Evolutionary conservation across 1,140 invertebrate species (phyloP).

Genomic region (Drosophila tsacasi): DNA sequence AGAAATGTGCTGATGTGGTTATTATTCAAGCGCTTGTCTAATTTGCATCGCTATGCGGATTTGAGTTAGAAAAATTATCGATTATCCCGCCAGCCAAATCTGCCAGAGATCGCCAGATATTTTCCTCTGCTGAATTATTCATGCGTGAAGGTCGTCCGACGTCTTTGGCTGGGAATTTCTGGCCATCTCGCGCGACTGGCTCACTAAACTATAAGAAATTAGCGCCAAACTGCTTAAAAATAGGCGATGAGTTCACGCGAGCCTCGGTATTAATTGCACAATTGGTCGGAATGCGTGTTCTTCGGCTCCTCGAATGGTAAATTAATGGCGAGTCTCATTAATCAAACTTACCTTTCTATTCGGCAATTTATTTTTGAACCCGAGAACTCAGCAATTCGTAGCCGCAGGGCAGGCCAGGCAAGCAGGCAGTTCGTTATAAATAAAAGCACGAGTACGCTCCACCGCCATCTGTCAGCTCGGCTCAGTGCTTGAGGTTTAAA

Average conservation of each 20-base stretch:
- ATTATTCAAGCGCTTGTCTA: constrained; percentile 43
- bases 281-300: constrained; percentile 55
- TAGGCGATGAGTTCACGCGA: constrained; percentile 77
- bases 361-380: constrained; percentile 54
- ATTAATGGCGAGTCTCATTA: constrained; percentile 64
- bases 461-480: constrained; percentile 38
- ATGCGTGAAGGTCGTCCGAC: constrained; percentile 69
- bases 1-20: constrained; percentile 77
- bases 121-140: constrained; percentile 46
- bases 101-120: constrained; percentile 34
- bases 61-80: constrained; percentile 70
- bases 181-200: constrained; percentile 50
- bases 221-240: constrained; percentile 64
- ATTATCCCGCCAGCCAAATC: constrained; percentile 42
- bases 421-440: constrained; percentile 46
- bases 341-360: constrained; percentile 72
- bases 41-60: constrained; percentile 84
- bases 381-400: constrained; percentile 42
- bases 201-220: constrained; percentile 60
- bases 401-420: constrained; percentile 18
- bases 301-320: constrained; percentile 48
- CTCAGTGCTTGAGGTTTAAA: constrained; percentile 36
- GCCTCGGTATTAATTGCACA: constrained; percentile 55
- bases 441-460: constrained; percentile 41
- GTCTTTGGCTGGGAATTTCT: constrained; percentile 45